Evolutionary conservation across 2,113 vertebrate genomes (phyloP).

Genomic region (Furnarius figulus): DNA sequence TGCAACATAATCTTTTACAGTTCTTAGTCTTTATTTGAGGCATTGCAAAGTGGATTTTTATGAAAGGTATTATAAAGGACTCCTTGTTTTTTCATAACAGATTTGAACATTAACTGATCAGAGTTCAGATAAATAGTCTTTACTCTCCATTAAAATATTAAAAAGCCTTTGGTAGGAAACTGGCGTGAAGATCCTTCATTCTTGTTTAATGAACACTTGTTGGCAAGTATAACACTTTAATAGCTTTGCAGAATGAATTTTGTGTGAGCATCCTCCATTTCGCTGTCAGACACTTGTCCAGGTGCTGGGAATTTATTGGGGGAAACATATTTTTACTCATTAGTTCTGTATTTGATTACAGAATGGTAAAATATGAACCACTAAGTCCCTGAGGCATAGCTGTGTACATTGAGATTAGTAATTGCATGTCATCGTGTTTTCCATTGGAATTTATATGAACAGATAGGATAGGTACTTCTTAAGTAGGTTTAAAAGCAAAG

Average conservation of each 20-base stretch:
- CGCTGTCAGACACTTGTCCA: slow-evolving; percentile 84
- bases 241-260: slow-evolving; percentile 84
- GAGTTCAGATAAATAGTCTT: slow-evolving; percentile 87
- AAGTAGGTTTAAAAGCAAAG: slow-evolving; percentile 84
- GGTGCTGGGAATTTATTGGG: slow-evolving; percentile 84
- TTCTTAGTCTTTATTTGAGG: slow-evolving; percentile 82
- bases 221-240: slow-evolving; percentile 86
- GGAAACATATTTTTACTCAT: slow-evolving; percentile 90
- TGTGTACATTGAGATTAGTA: slow-evolving; percentile 92
- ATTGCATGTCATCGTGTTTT: slow-evolving; percentile 93
- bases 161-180: slow-evolving; percentile 83
- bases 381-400: slow-evolving; percentile 86
- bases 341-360: slow-evolving; percentile 94
- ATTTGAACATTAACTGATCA: slow-evolving; percentile 84
- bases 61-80: slow-evolving; percentile 84
- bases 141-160: slow-evolving; percentile 87
- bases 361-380: slow-evolving; percentile 92
- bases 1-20: slow-evolving; percentile 82
- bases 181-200: slow-evolving; percentile 82
- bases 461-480: slow-evolving; percentile 80
- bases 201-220: slow-evolving; percentile 87
- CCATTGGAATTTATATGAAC: slow-evolving; percentile 84
- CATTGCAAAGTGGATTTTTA: slow-evolving; percentile 87
- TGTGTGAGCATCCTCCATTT: slow-evolving; percentile 80
- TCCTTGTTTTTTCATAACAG: slow-evolving; percentile 84